A percentile compares a stretch with the other conserved stretches of the same genome.
These are phyloP conservation scores for Rhynchonycteris naso DNA, from an alignment of 2,797 vertebrate genomes.

Conservation along the genomic window DNA sequence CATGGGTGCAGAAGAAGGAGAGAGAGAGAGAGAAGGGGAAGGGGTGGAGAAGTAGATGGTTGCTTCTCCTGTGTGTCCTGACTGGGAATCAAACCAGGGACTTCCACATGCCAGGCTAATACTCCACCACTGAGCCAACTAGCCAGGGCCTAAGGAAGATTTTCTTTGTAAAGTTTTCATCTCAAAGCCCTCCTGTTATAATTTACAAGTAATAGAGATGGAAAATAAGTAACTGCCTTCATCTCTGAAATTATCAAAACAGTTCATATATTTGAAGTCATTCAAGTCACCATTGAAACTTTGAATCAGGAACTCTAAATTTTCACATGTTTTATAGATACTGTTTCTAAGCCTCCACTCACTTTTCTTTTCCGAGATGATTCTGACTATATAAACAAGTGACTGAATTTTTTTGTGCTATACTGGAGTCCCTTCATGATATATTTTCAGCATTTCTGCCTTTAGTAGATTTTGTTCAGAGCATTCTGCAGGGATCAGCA, in stretches of 20 bases:
- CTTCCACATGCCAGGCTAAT: too few species aligned
- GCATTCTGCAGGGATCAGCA: background rate
- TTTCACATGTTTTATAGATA: background rate
- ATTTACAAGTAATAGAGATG: background rate
- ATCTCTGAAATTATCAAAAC: constrained; percentile 18
- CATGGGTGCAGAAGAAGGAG: too few species aligned
- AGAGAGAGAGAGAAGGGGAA: too few species aligned
- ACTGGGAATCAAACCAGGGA: too few species aligned
- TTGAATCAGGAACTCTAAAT: background rate
- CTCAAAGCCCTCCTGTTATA: background rate
- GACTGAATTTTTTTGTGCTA: background rate
- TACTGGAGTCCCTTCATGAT: background rate
- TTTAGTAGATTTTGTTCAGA: background rate
- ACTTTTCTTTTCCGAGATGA: background rate
- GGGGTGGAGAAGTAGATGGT: too few species aligned
- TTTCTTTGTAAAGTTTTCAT: background rate
- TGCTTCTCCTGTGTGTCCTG: too few species aligned
- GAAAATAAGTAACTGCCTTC: background rate
- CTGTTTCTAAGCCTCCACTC: background rate
- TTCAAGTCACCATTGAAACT: background rate
- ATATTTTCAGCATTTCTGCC: background rate
- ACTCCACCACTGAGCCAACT: too few species aligned
- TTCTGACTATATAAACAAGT: background rate
- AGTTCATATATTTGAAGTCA: background rate
- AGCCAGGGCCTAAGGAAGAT: background rate